Evolutionary conservation across 2,797 vertebrate species (phyloP), one percentile per base, ranked within the genome.

Genomic region (Propithecus perrieri): DNA sequence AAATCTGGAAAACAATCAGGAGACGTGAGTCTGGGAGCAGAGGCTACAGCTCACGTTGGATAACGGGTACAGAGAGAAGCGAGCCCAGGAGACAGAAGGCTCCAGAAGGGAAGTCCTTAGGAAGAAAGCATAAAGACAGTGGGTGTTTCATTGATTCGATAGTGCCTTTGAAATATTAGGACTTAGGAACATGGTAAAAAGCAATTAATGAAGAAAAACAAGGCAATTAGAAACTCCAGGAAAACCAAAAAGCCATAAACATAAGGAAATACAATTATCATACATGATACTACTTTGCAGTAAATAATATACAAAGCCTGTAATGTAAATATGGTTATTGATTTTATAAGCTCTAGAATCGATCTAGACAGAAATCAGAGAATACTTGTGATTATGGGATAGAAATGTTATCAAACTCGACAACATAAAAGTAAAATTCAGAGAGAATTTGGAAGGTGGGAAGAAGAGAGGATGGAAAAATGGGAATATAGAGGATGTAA

Each of bases 141-240:
- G 17, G 13, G 4, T 14, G 41, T 18, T 67, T 85, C 30, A 33
- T 18, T 53, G 48, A 79, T 38, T 61, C 69, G 30, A 78, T 20
- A 30, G 0, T 50, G 28, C 22, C 57, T 63, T 63, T 61, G 74
- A 83, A 91, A 63, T 50, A 18, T 38, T 30, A 87, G 63, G 2
- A 41, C 35, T 72, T 71, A 71, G 69, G 67, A 59, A 76, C 33
- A 43, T 63, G 63, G 6, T 4, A 26, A 38, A 57, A 50, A 76
- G 26, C 20, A 65, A 14, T 7, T 26, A 33, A 61, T 35, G 22
- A 35, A 65, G 63, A 88, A 88, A 93, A 92, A 2, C 53, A 75
- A 92, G 35, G 80, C 65, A 59, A 30, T 71, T 61, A 81, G 53
- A 81, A 94, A 85, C 72, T 90, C 33, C 30, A 59, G 85, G 72